Base-by-base conservation (phyloP, 2,797 vertebrate genomes). In the Gymnopithys bicolor region DNA sequence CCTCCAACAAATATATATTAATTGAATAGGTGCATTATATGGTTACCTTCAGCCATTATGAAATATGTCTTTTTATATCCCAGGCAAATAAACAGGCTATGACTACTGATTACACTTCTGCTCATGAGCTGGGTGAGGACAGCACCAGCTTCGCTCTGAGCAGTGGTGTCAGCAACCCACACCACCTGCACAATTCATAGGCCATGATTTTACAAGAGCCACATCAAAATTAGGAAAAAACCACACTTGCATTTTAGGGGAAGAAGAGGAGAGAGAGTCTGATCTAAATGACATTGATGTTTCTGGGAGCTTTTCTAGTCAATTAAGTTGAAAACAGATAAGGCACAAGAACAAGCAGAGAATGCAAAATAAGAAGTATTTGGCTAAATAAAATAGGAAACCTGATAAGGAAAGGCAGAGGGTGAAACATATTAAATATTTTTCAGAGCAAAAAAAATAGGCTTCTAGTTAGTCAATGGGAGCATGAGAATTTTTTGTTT, bases 341-440 rank as follows among this genome's bases (percentile, higher is more conserved):
- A 90, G 89, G 73, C 59, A 62, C 12, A 56, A 93, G 85, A 92
- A 63, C 58, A 88, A 89, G 78, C 28, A 86, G 30, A 56, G 79
- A 94, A 90, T 84, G 59, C 69, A 69, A 69, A 93, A 55, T 59
- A 66, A 83, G 66, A 89, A 59, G 28, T 64, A 45, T 45, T 86
- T 45, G 73, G 55, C 33, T 81, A 46, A 96, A 84, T 91, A 77
- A 86, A 92, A 86, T 15, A 48, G 33, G 41, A 86, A 96, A 79
- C 33, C 55, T 94, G 69, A 84, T 95, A 93, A 92, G 67, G 63
- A 88, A 94, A 94, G 51, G 52, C 80, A 94, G 73, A 84, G 21
- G 14, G 30, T 74, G 63, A 93, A 90, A 73, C 55, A 59, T 88
- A 94, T 55, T 53, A 84, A 94, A 45, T 49, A 30, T 7, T 52